Base-by-base conservation (phyloP, 1,140 invertebrate genomes). In the Wasmannia auropunctata region DNA sequence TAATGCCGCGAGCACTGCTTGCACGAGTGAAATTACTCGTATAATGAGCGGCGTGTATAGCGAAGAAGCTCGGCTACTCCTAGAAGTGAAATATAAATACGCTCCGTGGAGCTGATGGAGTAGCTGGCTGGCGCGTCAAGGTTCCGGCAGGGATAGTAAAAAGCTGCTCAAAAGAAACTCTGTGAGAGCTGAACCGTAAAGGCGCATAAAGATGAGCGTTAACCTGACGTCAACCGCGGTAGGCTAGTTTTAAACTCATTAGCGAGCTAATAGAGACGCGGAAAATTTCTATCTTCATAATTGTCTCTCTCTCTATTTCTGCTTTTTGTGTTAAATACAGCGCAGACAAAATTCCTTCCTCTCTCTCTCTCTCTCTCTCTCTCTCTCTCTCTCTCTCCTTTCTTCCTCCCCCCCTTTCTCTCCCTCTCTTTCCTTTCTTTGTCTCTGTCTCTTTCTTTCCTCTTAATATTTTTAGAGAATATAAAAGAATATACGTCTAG, bases 161-260 rank as follows among this genome's bases (percentile, higher is more conserved):
- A 83, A 74, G 28, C 37, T 16, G 25, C 31, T 72, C 79, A 58
- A 58, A 83, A 83, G 79, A 83, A 83, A 60, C 79, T 74, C 79
- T 58, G 28, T 83, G 79, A 72, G 79, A 83, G 37, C 51, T 83
- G 79, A 83, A 83, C 79, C 51, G 67, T 83, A 49, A 83, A 83
- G 51, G 74, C 79, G 79, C 79, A 83, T 83, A 60, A 69, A 83
- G 79, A 83, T 72, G 79, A 83, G 79, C 67, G 79, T 83, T 83
- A 83, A 72, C 40, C 51, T 83, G 37, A 83, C 79, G 67, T 72
- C 79, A 83, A 72, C 37, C 14, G 67, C 51, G 79, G 51, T 76
- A 76, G 74, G 79, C 67, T 54, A 74, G 79, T 83, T 83, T 83
- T 72, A 83, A 83, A 83, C 79, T 83, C 79, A 60, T 83, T 83